These are phyloP conservation scores for Drosophila kikkawai DNA, from an alignment of 1,140 invertebrate genomes.

Conservation along the genomic window DNA sequence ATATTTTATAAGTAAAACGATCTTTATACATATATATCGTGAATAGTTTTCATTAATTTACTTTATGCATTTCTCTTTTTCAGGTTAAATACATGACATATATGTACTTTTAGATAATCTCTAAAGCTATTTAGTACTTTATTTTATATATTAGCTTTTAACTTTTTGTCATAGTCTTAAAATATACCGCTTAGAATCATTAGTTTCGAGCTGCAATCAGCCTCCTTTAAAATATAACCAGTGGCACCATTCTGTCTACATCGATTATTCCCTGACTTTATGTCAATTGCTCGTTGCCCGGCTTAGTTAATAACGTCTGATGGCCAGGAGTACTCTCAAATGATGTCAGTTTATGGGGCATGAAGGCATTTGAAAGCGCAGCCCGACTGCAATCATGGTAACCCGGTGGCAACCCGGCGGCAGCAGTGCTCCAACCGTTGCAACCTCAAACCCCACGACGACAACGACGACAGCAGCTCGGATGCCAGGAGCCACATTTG, in stretches of 20 bases:
- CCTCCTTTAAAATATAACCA: not conserved
- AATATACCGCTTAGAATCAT: too few relatives aligned
- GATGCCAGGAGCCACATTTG: conserved; percentile 54
- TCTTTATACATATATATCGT: too few relatives aligned
- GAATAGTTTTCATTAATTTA: too few relatives aligned
- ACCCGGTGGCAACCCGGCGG: conserved; percentile 27
- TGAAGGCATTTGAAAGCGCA: conserved; percentile 77
- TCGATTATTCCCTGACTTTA: conserved; percentile 27
- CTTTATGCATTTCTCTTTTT: too few relatives aligned
- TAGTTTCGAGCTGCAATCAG: not conserved
- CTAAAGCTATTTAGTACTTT: too few relatives aligned
- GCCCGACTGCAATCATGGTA: conserved; percentile 50
- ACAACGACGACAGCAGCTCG: conserved; percentile 26
- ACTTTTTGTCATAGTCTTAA: too few relatives aligned
- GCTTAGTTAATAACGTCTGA: conserved; percentile 66
- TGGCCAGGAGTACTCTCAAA: conserved; percentile 39
- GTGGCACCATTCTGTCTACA: conserved; percentile 21
- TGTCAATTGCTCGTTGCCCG: conserved; percentile 43
- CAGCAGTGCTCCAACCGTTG: conserved; percentile 40
- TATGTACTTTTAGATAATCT: too few relatives aligned
- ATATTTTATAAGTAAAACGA: not conserved
- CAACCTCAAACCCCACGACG: conserved; percentile 34
- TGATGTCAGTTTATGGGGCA: conserved; percentile 72
- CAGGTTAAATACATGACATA: too few relatives aligned
- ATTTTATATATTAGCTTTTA: too few relatives aligned